A percentile compares a stretch with the other conserved stretches of the same genome.
Conservation (phyloP, 2,888 invertebrate genomes). For the Pseudococcus jackbeardsleyi region DNA sequence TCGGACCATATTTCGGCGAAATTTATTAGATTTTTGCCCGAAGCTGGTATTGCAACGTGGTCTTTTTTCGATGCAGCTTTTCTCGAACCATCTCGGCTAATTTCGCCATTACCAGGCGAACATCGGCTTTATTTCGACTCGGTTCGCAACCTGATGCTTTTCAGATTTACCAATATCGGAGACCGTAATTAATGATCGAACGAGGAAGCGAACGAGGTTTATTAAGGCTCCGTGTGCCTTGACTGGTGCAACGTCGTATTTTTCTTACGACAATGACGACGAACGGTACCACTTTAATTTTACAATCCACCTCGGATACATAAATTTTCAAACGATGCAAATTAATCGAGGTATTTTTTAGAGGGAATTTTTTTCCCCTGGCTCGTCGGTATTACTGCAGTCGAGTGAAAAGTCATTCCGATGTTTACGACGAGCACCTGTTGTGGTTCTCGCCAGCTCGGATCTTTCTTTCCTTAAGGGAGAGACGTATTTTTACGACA, state of each 20-base stretch:
- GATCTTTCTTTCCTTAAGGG: background rate
- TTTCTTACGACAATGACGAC: background rate
- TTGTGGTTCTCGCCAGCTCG: background rate
- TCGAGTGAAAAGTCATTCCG: slow-evolving; percentile 14
- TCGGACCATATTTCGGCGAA: slow-evolving; percentile 48
- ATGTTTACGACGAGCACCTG: slow-evolving; percentile 41
- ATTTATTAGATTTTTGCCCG: slow-evolving; percentile 45
- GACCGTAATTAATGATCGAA: background rate
- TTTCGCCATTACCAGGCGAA: background rate
- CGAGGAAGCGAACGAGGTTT: background rate
- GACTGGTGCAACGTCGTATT: background rate
- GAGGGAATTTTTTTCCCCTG: background rate
- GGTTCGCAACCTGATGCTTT: background rate
- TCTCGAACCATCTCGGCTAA: background rate
- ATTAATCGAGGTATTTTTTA: slow-evolving; percentile 4
- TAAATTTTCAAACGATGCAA: slow-evolving; percentile 16
- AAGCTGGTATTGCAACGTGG: background rate
- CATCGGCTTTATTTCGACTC: background rate
- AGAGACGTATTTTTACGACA: slow-evolving; percentile 3
- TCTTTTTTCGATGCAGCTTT: background rate
- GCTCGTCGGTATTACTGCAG: background rate
- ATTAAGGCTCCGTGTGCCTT: background rate
- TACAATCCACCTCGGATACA: background rate
- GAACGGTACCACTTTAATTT: background rate
- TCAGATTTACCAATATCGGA: background rate